Base-by-base conservation (phyloP, 2,888 invertebrate species). In the Gastrophysa polygoni region DNA sequence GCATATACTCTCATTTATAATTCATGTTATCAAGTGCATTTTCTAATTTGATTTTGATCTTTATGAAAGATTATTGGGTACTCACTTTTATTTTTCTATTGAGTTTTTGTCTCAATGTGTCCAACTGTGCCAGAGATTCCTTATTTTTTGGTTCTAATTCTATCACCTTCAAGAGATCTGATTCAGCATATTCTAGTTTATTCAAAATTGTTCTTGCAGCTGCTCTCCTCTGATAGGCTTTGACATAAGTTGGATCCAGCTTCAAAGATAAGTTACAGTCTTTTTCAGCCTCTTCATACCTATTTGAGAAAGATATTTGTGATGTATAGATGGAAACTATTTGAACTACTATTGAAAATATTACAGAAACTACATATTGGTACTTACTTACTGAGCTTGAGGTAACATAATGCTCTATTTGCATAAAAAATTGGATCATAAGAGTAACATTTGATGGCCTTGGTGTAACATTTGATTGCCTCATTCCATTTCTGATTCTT, bases 381-480 rank as follows among this genome's bases (percentile, higher is more conserved):
- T 59, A 81, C 84, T 79, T 82, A 95, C 93, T 89, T 88, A 67
- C 91, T 87, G 70, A 89, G 86, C 81, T 93, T 95, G 8, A 96
- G 83, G 67, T 91, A 87, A 72, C 96, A 96, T 57, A 96, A 85
- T 1, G 94, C 96, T 71, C 97, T 85, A 80, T 97, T 97, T 0
- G 94, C 93, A 74, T 87, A 94, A 77, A 91, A 92, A 11, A 93
- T 85, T 1, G 95, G 88, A 78, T 94, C 89, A 78, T 88, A 86
- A 7, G 90, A 86, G 73, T 92, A 93, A 59, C 90, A 81, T 62
- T 91, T 89, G 38, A 98, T 95, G 0, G 98, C 98, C 77, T 90
- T 87, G 44, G 89, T 90, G 79, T 98, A 99, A 78, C 91, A 92
- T 5, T 86, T 82, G 61, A 96, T 90, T 0, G 98, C 98, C 68